Base-by-base conservation (phyloP, 2,797 vertebrate genomes). In the Sebastes kiyomatsui region DNA sequence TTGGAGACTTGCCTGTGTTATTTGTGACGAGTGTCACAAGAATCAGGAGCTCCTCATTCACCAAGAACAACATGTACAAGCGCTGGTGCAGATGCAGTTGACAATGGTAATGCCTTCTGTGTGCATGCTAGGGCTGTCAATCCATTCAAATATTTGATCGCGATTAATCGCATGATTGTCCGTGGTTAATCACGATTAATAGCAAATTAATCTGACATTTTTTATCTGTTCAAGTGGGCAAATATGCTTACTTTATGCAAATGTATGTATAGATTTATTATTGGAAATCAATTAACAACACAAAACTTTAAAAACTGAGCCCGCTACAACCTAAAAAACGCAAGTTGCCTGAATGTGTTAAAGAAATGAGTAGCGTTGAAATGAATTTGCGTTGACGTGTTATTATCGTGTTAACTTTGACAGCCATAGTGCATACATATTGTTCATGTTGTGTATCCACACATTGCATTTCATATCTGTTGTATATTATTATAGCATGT, bases 11-110 rank as follows among this genome's bases (percentile, higher is more conserved):
- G 46, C 18, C 68, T 71, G 16, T 1, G 6, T 67, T 46, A 60
- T 54, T 55, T 69, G 38, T 33, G 61, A 32, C 32, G 32, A 70
- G 64, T 73, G 35, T 65, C 66, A 13, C 25, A 67, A 61, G 22
- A 69, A 58, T 67, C 23, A 67, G 22, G 1, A 59, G 52, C 55
- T 52, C 52, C 42, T 35, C 35, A 66, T 66, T 69, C 30, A 33
- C 35, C 38, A 56, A 68, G 52, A 67, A 59, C 58, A 67, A 42
- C 60, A 54, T 52, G 49, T 9, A 28, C 33, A 23, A 58, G 30
- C 27, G 77, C 20, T 4, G 30, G 20, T 72, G 42, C 64, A 46
- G 65, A 59, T 60, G n/a, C 54, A 61, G 2, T 4, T 54, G 68
- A 54, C n/a, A 67, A 4, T 13, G n/a, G 42, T 66, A 32, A 72